phyloP scores from a whole-genome alignment of 2,113 vertebrate genomes.

The Salvelinus sp. region DNA sequence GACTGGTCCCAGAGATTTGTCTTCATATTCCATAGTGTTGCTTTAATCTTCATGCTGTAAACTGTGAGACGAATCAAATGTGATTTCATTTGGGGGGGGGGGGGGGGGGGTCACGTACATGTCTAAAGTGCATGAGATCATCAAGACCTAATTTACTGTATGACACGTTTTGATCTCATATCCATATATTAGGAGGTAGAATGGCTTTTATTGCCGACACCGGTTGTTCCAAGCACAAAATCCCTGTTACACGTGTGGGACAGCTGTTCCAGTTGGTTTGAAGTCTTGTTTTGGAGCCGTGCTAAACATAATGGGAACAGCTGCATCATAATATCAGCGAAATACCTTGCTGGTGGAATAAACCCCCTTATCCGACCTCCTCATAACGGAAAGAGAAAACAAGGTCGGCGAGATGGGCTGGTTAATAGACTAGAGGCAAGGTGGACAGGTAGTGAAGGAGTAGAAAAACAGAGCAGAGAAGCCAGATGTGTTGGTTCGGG shows the following conservation, averaged over 20 bases:
- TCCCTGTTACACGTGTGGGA: background rate
- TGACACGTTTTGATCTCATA: no score
- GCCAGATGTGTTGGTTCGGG: slow-evolving; percentile 48
- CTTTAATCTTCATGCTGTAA: slow-evolving; percentile 26
- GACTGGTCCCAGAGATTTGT: slow-evolving; percentile 48
- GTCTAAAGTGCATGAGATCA: background rate
- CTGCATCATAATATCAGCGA: background rate
- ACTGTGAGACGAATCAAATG: no score
- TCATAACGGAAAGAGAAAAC: slow-evolving; percentile 28
- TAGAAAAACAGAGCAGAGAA: slow-evolving; percentile 20
- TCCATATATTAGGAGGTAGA: no score
- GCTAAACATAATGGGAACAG: background rate
- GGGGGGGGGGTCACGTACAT: background rate
- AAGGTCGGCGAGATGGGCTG: background rate
- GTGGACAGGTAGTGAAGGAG: slow-evolving; percentile 9
- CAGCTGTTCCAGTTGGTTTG: background rate
- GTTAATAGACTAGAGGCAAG: slow-evolving; percentile 2
- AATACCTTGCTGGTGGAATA: background rate
- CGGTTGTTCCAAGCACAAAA: background rate
- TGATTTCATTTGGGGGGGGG: no score
- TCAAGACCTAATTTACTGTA: no score
- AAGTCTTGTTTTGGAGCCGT: background rate
- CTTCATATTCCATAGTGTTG: slow-evolving; percentile 56
- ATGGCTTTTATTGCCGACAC: background rate
- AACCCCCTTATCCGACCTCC: background rate